Base-by-base conservation (phyloP, 2,113 vertebrate species). In the Leptobrachium ailaonicum region DNA sequence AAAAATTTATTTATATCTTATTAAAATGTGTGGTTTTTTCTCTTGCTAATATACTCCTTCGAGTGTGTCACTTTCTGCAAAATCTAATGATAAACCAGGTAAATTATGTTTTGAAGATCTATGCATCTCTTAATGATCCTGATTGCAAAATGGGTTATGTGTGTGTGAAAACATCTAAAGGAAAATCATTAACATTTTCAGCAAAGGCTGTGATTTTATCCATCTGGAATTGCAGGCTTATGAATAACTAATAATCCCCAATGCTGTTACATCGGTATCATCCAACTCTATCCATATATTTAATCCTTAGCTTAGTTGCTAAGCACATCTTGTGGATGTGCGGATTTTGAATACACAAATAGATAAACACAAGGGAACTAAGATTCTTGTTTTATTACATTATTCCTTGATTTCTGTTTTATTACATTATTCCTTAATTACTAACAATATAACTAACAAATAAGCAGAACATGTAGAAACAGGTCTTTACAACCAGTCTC, bases 201-300 rank as follows among this genome's bases (percentile, higher is more conserved):
- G 32, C 42, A 40, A 76, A 54, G 32, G 54, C 56, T 50, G 41
- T 53, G 71, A 62, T 78, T 63, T 71, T 20, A 71, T 78, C 63
- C 53, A 78, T 78, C 76, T 63, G 42, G 69, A 60, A 70, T 77
- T 41, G 54, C 66, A 62, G 54, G 11, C 20, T 71, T 78, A 71
- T 78, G 67, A 78, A 78, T 78, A 63, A 78, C 41, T 78, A 78
- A 78, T 42, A 78, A 45, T 6, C 67, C 13, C 11, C 12, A 20
- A n/a, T 32, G 4, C 41, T 20, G 41, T 58, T 13, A 77, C 67
- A 68, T 50, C 75, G 50, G 63, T 78, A 71, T 78, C 67, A 78
- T 78, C 71, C 45, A 32, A 62, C 67, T 63, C 76, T 78, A 78
- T 78, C 66, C 56, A 66, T 45, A 78, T 66, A 78, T 78, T 71